Evolutionary conservation across 2,113 vertebrate genomes (phyloP).

Genomic region (Larimichthys polyactis): DNA sequence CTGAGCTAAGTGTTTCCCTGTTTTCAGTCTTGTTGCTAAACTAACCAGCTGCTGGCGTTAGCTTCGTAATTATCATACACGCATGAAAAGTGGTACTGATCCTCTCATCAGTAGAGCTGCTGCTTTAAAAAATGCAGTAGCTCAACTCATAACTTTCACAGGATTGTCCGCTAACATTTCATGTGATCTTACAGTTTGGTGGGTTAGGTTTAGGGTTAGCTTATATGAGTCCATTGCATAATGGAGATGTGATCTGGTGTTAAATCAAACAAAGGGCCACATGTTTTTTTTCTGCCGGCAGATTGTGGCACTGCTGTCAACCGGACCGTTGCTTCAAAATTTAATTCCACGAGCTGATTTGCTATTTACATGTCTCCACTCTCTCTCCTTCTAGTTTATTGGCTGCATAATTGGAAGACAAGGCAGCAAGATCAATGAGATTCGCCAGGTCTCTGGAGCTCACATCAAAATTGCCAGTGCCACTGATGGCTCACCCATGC

Average conservation of each 20-base stretch:
- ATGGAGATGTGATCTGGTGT: background rate
- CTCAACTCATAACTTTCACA: background rate
- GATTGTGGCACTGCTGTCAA: background rate
- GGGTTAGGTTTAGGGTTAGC: background rate
- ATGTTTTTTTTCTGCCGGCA: background rate
- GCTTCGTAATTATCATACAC: background rate
- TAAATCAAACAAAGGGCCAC: background rate
- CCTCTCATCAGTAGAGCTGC: too few species aligned
- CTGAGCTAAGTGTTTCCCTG: background rate
- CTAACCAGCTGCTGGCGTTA: background rate
- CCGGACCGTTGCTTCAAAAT: background rate
- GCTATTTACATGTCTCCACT: conserved; percentile 61
- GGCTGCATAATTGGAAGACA: conserved; percentile 98
- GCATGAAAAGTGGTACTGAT: background rate
- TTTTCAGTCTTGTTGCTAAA: conserved; percentile 2
- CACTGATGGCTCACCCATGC: conserved; percentile 92
- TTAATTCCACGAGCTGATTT: conserved; percentile 44
- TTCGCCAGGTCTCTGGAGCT: conserved; percentile 96
- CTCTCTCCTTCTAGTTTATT: conserved; percentile 88
- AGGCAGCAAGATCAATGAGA: conserved; percentile 98
- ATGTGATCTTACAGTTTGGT: background rate
- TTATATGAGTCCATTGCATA: background rate
- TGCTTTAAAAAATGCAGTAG: background rate
- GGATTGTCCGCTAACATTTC: background rate
- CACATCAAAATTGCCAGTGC: conserved; percentile 97